Evolutionary conservation across 2,113 vertebrate species (phyloP).

Genomic region (Neodontobutis hainanensis): DNA sequence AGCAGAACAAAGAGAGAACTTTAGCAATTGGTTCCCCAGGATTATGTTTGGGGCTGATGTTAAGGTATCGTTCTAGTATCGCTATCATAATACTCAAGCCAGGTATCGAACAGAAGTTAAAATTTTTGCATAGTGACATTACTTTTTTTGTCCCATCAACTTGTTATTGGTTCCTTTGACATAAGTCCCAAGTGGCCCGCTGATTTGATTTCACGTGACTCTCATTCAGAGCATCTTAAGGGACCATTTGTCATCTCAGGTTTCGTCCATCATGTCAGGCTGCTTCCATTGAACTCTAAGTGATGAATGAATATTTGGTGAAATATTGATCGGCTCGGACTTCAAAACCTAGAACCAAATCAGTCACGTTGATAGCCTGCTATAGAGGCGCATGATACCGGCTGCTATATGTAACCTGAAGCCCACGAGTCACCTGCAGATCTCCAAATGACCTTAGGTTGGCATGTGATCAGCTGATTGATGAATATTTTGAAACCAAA

Average conservation of each 20-base stretch:
- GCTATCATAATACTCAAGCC: too few species aligned
- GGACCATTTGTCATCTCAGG: slow-evolving; percentile 44
- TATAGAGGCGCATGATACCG: slow-evolving; percentile 34
- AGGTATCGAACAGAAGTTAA: too few species aligned
- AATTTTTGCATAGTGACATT: too few species aligned
- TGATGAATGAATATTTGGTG: slow-evolving; percentile 50
- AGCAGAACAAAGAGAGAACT: too few species aligned
- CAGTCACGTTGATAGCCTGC: slow-evolving; percentile 50
- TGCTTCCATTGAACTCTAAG: slow-evolving; percentile 9
- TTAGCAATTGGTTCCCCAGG: too few species aligned
- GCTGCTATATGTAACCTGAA: slow-evolving; percentile 46
- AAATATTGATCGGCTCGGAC: slow-evolving; percentile 49
- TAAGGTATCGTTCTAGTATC: too few species aligned
- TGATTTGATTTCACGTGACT: slow-evolving; percentile 23
- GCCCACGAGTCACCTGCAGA: slow-evolving; percentile 6
- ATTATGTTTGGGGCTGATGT: too few species aligned
- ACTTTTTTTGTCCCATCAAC: background rate
- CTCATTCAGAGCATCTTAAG: slow-evolving; percentile 6
- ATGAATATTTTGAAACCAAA: slow-evolving; percentile 7
- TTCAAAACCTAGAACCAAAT: slow-evolving; percentile 36
- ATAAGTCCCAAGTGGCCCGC: slow-evolving; percentile 5
- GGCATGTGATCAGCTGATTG: slow-evolving; percentile 1
- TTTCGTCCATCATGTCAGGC: slow-evolving; percentile 27
- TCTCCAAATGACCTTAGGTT: background rate
- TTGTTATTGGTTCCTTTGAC: background rate